Evolutionary conservation across 2,113 vertebrate species (phyloP).

Genomic region (Aix galericulata): DNA sequence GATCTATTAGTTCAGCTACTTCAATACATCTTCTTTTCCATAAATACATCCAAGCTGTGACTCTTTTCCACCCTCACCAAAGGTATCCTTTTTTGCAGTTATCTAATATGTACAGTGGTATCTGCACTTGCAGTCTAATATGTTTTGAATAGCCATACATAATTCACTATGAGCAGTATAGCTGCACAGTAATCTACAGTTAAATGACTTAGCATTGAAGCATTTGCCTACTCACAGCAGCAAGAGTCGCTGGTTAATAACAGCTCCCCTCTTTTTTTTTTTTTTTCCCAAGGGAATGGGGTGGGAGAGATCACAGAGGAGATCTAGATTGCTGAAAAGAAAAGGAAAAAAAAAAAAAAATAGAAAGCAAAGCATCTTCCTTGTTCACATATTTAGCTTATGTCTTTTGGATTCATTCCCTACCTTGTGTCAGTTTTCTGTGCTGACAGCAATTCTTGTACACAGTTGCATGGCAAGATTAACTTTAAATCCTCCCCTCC

Average conservation of each 20-base stretch:
- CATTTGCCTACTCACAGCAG: background rate
- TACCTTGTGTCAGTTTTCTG: slow-evolving; percentile 66
- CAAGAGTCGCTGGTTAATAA: slow-evolving; percentile 8
- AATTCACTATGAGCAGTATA: slow-evolving; percentile 18
- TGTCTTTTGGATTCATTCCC: slow-evolving; percentile 70
- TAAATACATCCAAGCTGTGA: slow-evolving; percentile 33
- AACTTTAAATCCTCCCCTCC: slow-evolving; percentile 74
- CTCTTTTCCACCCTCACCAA: slow-evolving; percentile 30
- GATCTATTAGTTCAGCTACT: slow-evolving; percentile 56
- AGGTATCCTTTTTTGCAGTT: slow-evolving; percentile 10
- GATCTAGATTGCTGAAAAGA: background rate
- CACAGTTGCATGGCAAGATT: slow-evolving; percentile 66
- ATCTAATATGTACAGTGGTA: slow-evolving; percentile 23
- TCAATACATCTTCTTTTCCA: slow-evolving; percentile 67
- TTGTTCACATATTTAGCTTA: slow-evolving; percentile 65
- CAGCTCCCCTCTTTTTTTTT: background rate
- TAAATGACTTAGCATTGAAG: slow-evolving; percentile 37
- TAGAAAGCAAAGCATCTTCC: background rate
- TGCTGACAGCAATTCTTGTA: slow-evolving; percentile 73
- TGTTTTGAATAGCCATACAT: slow-evolving; percentile 39
- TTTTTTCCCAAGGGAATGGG: background rate
- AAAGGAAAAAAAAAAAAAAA: no score
- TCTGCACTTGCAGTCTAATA: background rate
- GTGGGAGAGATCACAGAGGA: slow-evolving; percentile 18
- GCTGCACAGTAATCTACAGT: background rate